Percentiles rank a stretch among this genome's conserved stretches.
These are phyloP conservation scores for Ctenicera cuprea DNA, from an alignment of 2,888 invertebrate species.

Conservation along the genomic window DNA sequence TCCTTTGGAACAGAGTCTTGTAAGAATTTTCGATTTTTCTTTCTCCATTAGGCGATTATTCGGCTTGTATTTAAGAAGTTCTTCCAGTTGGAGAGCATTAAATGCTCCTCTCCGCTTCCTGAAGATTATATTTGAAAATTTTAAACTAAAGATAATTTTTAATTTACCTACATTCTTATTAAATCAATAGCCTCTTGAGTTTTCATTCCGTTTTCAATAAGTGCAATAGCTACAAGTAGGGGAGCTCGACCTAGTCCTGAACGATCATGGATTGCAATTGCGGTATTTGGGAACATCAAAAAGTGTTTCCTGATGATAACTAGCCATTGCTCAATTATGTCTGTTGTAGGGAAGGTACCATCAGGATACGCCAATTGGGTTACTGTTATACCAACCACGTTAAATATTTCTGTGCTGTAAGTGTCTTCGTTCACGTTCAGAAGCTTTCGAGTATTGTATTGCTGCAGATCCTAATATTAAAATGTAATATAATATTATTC, in stretches of 20 bases:
- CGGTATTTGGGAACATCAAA: not conserved
- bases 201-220: constrained; percentile 47
- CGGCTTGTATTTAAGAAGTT: constrained; percentile 13
- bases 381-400: constrained; percentile 31
- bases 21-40: constrained; percentile 10
- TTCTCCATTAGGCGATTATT: constrained; percentile 31
- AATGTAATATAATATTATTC: constrained; percentile 17
- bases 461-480: constrained; percentile 32
- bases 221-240: constrained; percentile 48
- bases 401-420: constrained; percentile 27
- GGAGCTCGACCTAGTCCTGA: constrained; percentile 49
- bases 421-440: constrained; percentile 28
- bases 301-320: constrained; percentile 35
- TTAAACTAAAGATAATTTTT: not conserved
- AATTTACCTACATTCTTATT: constrained; percentile 33
- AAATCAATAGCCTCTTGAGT: constrained; percentile 25
- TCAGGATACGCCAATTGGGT: constrained; percentile 37
- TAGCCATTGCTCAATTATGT: constrained; percentile 44
- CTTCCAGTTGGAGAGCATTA: constrained; percentile 23
- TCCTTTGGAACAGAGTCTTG: too few relatives aligned
- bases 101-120: constrained; percentile 41
- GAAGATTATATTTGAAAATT: not conserved
- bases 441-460: constrained; percentile 27
- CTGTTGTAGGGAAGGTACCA: constrained; percentile 39
- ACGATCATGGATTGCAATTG: constrained; percentile 47